These are phyloP conservation scores for Bombus terrestris DNA, from an alignment of 1,140 invertebrate species.

Conservation along the genomic window DNA sequence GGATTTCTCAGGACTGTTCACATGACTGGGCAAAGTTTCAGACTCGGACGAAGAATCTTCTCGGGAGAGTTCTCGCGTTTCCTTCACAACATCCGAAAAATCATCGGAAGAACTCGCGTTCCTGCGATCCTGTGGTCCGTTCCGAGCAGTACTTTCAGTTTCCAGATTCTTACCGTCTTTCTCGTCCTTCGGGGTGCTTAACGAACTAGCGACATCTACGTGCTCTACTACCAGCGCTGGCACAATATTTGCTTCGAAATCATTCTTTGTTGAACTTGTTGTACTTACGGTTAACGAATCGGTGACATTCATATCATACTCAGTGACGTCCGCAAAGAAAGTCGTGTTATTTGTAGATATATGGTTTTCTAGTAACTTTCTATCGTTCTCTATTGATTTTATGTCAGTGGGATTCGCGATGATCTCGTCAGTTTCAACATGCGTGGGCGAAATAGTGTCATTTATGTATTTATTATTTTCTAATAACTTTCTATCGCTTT, in stretches of 20 bases:
- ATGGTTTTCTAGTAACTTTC: too few species aligned
- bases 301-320: too few species aligned
- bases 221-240: neutral
- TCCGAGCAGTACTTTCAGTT: neutral
- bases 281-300: conserved; percentile 46
- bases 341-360: too few species aligned
- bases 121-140: neutral
- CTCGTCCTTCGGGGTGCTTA: neutral
- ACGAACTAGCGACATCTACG: neutral
- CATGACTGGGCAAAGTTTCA: conserved; percentile 15
- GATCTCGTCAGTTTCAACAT: neutral
- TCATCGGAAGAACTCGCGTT: neutral
- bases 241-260: conserved; percentile 1
- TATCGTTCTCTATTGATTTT: neutral
- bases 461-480: neutral
- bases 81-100: conserved; percentile 61
- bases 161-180: neutral
- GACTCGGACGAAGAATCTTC: conserved; percentile 54
- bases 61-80: conserved; percentile 55
- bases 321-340: too few species aligned
- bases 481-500: neutral
- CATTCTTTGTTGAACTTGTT: too few species aligned
- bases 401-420: neutral
- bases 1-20: conserved; percentile 46
- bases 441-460: neutral